A percentile compares a stretch with the other conserved stretches of the same genome.
Conservation (phyloP, 2,888 invertebrate genomes). For the Acleris laterana region DNA sequence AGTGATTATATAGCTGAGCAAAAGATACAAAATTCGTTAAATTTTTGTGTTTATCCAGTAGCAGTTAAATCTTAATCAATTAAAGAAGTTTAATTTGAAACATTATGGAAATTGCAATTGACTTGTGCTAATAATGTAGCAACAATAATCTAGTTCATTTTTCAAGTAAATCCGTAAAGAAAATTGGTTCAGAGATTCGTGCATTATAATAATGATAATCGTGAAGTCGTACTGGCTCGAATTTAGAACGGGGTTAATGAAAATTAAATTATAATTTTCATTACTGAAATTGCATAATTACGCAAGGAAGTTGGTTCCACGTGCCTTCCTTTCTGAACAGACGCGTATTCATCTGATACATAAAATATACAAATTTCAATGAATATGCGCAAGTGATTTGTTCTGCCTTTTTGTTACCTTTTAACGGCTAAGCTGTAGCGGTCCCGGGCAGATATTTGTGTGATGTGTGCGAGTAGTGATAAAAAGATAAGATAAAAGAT, state of each 20-base stretch:
- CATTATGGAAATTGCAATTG: too few relatives aligned
- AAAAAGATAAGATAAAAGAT: too few relatives aligned
- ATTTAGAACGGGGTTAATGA: constrained; percentile 18
- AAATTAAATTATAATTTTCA: constrained; percentile 27
- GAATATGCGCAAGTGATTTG: neutral
- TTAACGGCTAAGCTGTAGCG: too few relatives aligned
- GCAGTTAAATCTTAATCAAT: too few relatives aligned
- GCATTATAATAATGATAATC: constrained; percentile 9
- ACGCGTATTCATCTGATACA: constrained; percentile 7
- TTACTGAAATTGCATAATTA: constrained; percentile 22
- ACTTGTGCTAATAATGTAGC: too few relatives aligned
- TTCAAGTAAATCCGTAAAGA: neutral
- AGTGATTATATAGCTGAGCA: too few relatives aligned
- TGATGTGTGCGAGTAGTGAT: too few relatives aligned
- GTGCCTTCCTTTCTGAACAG: constrained; percentile 10
- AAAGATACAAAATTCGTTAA: too few relatives aligned
- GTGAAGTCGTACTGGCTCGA: constrained; percentile 3
- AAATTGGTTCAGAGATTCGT: neutral
- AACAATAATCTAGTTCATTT: too few relatives aligned
- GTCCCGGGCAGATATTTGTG: too few relatives aligned
- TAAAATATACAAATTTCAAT: constrained; percentile 11
- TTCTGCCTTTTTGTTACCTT: neutral
- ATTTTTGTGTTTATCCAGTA: too few relatives aligned
- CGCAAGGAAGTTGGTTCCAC: constrained; percentile 12
- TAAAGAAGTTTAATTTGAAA: too few relatives aligned